These are phyloP conservation scores for Gymnothorax javanicus DNA, from an alignment of 2,797 vertebrate species.

Conservation along the genomic window DNA sequence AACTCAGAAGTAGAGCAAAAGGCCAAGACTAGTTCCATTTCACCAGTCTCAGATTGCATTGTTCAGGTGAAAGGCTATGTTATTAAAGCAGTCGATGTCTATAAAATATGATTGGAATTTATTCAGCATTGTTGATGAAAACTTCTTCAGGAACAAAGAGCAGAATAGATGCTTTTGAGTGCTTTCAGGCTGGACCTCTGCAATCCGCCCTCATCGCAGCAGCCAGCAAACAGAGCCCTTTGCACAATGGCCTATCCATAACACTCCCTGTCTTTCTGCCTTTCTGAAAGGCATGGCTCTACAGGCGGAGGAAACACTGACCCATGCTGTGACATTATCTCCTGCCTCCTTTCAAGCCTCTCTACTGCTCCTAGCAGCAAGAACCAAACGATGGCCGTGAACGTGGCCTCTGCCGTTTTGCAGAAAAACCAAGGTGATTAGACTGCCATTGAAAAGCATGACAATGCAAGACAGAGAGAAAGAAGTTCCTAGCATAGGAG, in stretches of 20 bases:
- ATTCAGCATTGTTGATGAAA: slow-evolving; percentile 2
- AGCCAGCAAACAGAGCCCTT: neutral
- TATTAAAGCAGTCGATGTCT: neutral
- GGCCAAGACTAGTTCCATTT: slow-evolving; percentile 32
- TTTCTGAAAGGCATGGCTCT: slow-evolving; percentile 4
- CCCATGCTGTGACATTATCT: slow-evolving; percentile 4
- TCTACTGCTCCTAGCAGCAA: neutral
- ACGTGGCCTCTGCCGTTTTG: neutral
- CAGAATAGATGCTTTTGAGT: slow-evolving; percentile 17
- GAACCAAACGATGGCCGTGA: neutral
- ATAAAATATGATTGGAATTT: slow-evolving; percentile 30
- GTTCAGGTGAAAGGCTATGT: slow-evolving; percentile 17
- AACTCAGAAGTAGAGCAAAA: slow-evolving; percentile 41
- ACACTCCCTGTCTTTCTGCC: neutral
- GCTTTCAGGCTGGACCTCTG: slow-evolving; percentile 6
- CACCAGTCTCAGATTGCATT: slow-evolving; percentile 3
- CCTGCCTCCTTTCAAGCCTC: slow-evolving; percentile 11
- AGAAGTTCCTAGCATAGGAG: neutral
- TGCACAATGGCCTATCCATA: slow-evolving; percentile 18
- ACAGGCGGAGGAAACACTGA: slow-evolving; percentile 12
- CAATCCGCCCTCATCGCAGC: neutral
- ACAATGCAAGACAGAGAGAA: slow-evolving; percentile 3
- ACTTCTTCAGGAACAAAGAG: slow-evolving; percentile 22
- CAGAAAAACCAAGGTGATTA: neutral
- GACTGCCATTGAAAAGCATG: slow-evolving; percentile 9